A percentile compares a stretch with the other conserved stretches of the same genome.
phyloP scores from a whole-genome alignment of 37 sponge, comb jelly and placozoan genomes.

The Halisarca cf. caerulea region DNA sequence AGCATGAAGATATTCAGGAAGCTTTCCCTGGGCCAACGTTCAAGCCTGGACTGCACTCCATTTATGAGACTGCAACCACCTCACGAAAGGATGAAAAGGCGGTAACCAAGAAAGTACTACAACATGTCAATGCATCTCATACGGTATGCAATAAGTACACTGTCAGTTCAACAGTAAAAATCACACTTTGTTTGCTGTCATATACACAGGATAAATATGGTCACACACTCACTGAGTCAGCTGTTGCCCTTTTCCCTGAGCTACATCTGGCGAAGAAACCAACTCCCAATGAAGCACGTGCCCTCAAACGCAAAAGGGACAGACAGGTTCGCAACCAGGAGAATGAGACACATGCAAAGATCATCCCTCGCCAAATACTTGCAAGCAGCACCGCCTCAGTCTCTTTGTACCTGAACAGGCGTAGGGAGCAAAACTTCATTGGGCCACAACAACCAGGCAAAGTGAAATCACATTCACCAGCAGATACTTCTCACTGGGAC shows the following conservation, averaged over 20 bases:
- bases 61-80: background rate
- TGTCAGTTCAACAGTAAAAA: background rate
- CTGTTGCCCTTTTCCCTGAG: conserved; percentile 5
- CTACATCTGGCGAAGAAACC: background rate
- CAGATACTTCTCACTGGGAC: background rate
- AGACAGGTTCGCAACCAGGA: background rate
- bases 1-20: background rate
- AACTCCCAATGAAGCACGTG: background rate
- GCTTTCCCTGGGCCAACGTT: conserved; percentile 7
- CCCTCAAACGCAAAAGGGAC: background rate
- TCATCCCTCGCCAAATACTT: background rate
- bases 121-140: background rate
- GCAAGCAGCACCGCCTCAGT: background rate
- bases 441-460: background rate
- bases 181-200: background rate
- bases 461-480: conserved; percentile 23
- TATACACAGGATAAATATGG: background rate
- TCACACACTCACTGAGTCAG: conserved; percentile 4
- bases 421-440: background rate
- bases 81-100: background rate
- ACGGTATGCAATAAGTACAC: background rate
- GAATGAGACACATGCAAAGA: background rate
- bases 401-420: background rate
- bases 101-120: background rate
- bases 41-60: background rate